These are phyloP conservation scores for Galagoides demidoff DNA, from an alignment of 2,797 vertebrate species.

Conservation along the genomic window DNA sequence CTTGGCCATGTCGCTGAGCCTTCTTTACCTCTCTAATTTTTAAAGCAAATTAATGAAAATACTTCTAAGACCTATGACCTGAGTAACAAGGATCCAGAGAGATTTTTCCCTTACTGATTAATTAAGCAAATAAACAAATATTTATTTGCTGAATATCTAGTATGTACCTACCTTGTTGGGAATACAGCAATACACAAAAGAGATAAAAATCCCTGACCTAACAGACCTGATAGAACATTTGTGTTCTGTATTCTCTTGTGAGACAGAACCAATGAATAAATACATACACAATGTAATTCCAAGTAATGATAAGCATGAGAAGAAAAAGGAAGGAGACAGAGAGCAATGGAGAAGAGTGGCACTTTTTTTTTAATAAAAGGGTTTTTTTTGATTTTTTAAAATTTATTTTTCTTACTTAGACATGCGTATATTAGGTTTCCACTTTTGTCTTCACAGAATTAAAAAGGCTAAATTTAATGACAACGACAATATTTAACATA, in stretches of 20 bases:
- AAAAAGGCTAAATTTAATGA: too few relatives aligned
- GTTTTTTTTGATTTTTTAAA: background rate
- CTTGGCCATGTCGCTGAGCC: background rate
- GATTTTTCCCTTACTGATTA: background rate
- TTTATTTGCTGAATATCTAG: background rate
- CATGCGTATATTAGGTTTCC: too few relatives aligned
- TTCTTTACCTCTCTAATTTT: background rate
- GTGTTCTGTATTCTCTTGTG: background rate
- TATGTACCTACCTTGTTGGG: background rate
- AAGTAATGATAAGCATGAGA: background rate
- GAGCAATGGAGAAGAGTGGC: background rate
- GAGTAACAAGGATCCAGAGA: background rate
- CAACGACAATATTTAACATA: too few relatives aligned
- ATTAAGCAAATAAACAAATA: background rate
- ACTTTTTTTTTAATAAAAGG: background rate
- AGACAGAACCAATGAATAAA: background rate
- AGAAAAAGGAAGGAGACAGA: background rate
- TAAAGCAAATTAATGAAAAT: background rate
- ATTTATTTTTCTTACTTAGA: too few relatives aligned
- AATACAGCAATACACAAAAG: background rate
- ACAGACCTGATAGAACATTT: background rate
- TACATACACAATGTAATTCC: background rate
- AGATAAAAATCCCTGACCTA: background rate
- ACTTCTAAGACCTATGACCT: background rate
- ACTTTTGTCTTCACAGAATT: too few relatives aligned